Evolutionary conservation across 2,888 invertebrate genomes (phyloP).

Genomic region (Lepetodrilus schrolli): DNA sequence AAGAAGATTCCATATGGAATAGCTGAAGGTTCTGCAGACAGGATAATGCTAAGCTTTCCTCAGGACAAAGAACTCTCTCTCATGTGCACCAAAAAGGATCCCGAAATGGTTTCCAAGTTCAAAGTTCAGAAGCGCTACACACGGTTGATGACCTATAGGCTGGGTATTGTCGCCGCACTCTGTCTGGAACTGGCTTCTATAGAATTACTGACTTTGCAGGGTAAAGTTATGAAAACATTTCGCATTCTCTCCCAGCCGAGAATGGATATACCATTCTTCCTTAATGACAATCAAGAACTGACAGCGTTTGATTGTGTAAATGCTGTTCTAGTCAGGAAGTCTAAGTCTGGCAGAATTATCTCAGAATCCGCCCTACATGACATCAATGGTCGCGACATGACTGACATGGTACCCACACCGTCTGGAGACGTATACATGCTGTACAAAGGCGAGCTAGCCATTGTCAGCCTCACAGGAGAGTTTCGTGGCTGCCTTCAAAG

Average conservation of each 20-base stretch:
- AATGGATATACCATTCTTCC: not conserved
- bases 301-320: not conserved
- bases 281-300: not conserved
- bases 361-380: not conserved
- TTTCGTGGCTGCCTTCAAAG: not conserved
- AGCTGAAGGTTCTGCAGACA: not conserved
- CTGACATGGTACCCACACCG: not conserved
- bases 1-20: not conserved
- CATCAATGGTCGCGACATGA: not conserved
- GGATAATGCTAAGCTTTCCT: not conserved
- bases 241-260: not conserved
- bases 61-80: not conserved
- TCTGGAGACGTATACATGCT: not conserved
- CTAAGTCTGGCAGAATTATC: not conserved
- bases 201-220: not conserved
- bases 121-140: not conserved
- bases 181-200: not conserved
- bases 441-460: not conserved
- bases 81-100: not conserved
- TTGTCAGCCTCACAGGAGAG: not conserved
- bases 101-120: not conserved
- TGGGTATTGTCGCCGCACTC: not conserved
- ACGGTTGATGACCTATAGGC: not conserved
- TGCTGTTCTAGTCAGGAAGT: not conserved
- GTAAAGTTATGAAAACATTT: conserved; percentile 8